Evolutionary conservation across 2,797 vertebrate species (phyloP).

Genomic region (Carcharodon carcharias): DNA sequence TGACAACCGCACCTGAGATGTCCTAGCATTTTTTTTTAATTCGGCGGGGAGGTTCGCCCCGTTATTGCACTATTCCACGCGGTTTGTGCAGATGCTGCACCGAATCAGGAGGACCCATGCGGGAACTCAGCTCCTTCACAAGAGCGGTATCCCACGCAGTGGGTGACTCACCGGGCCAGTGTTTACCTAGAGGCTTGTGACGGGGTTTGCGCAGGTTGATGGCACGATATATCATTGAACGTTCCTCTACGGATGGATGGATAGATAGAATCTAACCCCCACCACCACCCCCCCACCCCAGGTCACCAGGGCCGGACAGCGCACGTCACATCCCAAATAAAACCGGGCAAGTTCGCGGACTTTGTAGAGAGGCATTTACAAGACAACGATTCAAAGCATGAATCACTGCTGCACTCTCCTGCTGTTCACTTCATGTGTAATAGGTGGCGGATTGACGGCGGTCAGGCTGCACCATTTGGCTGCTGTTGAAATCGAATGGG

Average conservation of each 20-base stretch:
- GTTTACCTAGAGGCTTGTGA: background rate
- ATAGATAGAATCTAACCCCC: too few relatives aligned
- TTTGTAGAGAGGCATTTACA: background rate
- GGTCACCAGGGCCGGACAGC: background rate
- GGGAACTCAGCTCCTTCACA: background rate
- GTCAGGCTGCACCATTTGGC: background rate
- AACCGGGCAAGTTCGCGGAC: background rate
- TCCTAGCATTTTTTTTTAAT: background rate
- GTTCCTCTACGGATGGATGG: background rate
- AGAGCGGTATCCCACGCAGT: background rate
- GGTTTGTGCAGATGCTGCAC: background rate
- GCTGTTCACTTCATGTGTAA: background rate
- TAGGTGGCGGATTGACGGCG: background rate
- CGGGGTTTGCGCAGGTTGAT: background rate
- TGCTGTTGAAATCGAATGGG: conserved; percentile 10
- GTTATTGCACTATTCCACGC: background rate
- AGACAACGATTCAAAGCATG: background rate
- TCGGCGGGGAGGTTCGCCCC: background rate
- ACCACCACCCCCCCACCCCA: background rate
- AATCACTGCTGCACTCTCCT: background rate
- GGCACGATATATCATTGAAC: background rate
- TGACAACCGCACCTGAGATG: background rate
- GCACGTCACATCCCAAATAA: conserved; percentile 11
- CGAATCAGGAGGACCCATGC: too few relatives aligned
- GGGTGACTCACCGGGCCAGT: background rate